Evolutionary conservation across 2,888 invertebrate genomes (phyloP).

Genomic region (Julus scandinavius): DNA sequence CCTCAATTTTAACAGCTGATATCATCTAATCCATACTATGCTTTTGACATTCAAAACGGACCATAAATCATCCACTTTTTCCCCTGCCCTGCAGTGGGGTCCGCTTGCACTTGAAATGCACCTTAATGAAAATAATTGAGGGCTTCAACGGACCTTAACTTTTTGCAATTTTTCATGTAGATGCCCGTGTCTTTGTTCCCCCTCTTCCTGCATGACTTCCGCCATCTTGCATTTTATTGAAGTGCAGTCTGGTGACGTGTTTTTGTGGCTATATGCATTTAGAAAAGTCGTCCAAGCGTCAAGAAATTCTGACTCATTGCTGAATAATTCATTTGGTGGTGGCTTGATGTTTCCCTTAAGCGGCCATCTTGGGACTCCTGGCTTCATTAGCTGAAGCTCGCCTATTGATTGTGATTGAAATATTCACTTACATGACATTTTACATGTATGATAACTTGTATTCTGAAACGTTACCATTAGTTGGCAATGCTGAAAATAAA

Average conservation of each 20-base stretch:
- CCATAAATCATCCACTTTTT: background rate
- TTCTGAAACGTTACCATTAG: too few species aligned
- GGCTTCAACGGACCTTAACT: background rate
- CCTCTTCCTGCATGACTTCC: constrained; percentile 27
- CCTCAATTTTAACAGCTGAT: background rate
- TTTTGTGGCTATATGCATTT: constrained; percentile 2
- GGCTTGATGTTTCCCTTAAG: background rate
- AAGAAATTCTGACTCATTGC: constrained; percentile 27
- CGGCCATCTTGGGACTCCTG: background rate
- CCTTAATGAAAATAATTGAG: constrained; percentile 33
- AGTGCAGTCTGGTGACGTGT: background rate
- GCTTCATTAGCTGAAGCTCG: background rate
- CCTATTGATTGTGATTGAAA: too few species aligned
- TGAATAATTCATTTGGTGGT: background rate
- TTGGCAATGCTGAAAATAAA: too few species aligned
- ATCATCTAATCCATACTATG: background rate
- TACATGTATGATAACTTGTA: too few species aligned
- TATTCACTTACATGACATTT: too few species aligned
- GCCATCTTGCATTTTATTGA: constrained; percentile 33
- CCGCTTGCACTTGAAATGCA: constrained; percentile 28
- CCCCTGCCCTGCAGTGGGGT: background rate
- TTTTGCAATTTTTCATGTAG: constrained; percentile 1
- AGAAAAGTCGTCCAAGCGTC: background rate
- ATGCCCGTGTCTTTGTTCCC: background rate
- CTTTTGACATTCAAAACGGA: background rate